phyloP scores from a whole-genome alignment of 1,140 invertebrate species.

The Anthonomus grandis region DNA sequence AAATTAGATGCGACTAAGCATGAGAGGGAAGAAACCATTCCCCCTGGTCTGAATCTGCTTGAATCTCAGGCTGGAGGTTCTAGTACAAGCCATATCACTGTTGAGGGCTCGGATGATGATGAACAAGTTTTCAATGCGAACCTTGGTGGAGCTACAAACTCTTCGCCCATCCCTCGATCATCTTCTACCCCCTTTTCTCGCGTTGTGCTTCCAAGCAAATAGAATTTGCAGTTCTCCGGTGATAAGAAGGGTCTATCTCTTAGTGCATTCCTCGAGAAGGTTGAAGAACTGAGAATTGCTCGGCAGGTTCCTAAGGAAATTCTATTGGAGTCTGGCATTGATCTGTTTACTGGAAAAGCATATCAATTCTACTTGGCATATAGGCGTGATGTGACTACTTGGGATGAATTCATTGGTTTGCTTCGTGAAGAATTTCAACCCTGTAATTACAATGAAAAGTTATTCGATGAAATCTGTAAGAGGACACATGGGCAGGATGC shows the following conservation, averaged over 20 bases:
- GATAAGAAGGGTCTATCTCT: too few species aligned
- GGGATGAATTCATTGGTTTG: too few species aligned
- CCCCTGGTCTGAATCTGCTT: neutral
- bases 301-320: too few species aligned
- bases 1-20: neutral
- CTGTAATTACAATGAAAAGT: too few species aligned
- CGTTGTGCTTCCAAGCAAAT: neutral
- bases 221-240: too few species aligned
- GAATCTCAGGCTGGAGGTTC: neutral
- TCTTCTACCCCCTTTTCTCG: neutral
- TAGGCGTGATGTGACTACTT: too few species aligned
- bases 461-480: too few species aligned
- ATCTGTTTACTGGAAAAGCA: too few species aligned
- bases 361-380: too few species aligned
- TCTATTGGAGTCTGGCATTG: too few species aligned
- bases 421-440: too few species aligned
- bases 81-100: neutral
- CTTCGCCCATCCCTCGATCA: neutral
- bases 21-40: slow-evolving; percentile 1
- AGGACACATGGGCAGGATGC: too few species aligned
- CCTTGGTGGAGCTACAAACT: neutral
- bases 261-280: neutral
- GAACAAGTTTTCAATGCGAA: neutral
- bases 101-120: neutral
- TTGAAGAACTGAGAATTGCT: neutral